phyloP scores from a whole-genome alignment of 2,113 vertebrate species.

The Pachyramphus minor region DNA sequence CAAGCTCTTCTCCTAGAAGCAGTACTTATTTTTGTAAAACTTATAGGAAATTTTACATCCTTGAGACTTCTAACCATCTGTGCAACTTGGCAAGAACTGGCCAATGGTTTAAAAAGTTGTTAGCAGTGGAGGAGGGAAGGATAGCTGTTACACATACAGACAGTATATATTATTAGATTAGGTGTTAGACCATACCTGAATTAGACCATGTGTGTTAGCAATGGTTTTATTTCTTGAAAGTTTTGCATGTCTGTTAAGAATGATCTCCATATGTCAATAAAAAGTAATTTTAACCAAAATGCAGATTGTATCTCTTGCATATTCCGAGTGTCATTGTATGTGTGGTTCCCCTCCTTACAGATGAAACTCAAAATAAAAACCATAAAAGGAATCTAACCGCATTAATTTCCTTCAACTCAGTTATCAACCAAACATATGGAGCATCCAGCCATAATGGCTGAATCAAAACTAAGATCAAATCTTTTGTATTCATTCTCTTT shows the following conservation, averaged over 20 bases:
- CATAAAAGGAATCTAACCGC: background rate
- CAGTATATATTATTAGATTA: conserved; percentile 19
- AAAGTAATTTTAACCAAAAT: background rate
- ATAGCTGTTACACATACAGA: background rate
- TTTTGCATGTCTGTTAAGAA: background rate
- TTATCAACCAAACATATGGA: background rate
- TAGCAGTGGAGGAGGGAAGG: background rate
- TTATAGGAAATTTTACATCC: conserved; percentile 5
- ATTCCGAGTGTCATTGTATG: background rate
- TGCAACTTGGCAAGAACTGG: conserved; percentile 27
- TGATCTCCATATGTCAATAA: background rate
- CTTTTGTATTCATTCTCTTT: background rate
- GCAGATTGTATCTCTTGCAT: background rate
- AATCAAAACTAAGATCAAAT: background rate
- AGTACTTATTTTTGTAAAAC: conserved; percentile 7
- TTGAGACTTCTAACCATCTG: conserved; percentile 32
- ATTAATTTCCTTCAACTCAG: background rate
- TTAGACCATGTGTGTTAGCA: background rate
- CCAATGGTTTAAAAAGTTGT: conserved; percentile 12
- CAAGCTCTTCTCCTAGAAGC: background rate
- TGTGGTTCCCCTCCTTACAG: background rate
- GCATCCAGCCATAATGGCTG: background rate
- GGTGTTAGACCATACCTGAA: background rate
- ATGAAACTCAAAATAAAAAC: background rate
- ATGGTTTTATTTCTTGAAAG: background rate